phyloP scores from a whole-genome alignment of 2,797 vertebrate species.

The Taeniopygia guttata region DNA sequence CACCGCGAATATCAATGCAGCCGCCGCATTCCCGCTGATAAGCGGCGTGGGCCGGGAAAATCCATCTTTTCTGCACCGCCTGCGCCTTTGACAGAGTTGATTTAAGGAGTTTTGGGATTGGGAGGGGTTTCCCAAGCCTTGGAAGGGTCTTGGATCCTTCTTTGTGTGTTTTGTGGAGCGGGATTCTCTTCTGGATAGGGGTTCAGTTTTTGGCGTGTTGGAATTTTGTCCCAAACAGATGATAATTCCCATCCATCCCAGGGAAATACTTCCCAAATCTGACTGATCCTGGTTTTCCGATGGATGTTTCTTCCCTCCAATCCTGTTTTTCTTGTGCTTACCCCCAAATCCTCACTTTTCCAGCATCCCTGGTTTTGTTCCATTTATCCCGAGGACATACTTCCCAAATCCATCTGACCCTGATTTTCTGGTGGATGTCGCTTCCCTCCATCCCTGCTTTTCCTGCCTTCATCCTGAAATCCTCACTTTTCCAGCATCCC shows the following conservation, averaged over 20 bases:
- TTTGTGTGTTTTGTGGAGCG: neutral
- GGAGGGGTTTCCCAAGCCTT: neutral
- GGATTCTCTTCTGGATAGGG: accelerated
- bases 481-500: neutral
- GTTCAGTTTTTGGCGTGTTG: neutral
- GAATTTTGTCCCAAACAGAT: neutral
- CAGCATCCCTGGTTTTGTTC: neutral
- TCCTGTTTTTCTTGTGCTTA: neutral
- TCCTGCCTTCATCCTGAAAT: neutral
- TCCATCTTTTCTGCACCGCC: neutral
- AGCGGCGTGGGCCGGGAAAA: neutral
- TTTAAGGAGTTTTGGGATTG: neutral
- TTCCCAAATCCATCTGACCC: neutral
- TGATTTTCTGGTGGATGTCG: accelerated
- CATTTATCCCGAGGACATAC: neutral
- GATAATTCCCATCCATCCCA: neutral
- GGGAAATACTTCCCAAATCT: neutral
- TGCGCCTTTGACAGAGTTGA: neutral
- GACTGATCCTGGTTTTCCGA: neutral
- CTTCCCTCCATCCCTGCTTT: neutral
- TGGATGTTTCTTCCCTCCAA: neutral
- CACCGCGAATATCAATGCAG: neutral
- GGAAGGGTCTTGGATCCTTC: neutral
- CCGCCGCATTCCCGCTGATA: neutral
- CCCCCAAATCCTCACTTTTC: neutral